Evolutionary conservation across 2,888 invertebrate genomes (phyloP), one percentile per base, ranked within the genome.

Genomic region (Pycnomerus fuliginosus): DNA sequence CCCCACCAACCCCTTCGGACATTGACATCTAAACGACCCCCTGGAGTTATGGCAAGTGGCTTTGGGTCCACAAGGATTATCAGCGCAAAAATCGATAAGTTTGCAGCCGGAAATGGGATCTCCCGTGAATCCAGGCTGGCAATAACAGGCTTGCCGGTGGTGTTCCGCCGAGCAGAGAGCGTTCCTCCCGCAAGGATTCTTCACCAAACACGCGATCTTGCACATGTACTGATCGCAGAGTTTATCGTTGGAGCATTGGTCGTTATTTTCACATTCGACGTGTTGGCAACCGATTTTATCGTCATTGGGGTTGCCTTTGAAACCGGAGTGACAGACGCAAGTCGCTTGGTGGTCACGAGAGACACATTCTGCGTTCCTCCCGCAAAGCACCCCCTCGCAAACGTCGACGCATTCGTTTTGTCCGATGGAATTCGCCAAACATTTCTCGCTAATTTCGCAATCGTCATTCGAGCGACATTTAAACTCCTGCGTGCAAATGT

Each of bases 111-210:
- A 74, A 5, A 78, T 72, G 1, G 91, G 84, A 68, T 91, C 84
- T 2, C 91, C 92, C 0, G 88, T 88, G 61, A 81, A 91, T 1
- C 92, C 92, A 7, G 92, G 91, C 71, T 90, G 90, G 66, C 93
- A 93, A 59, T 87, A 86, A 64, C 87, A 87, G 1, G 82, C 78
- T 67, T 87, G 87, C 49, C 78, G 78, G 62, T 93, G 92, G 60
- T 83, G 82, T 68, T 90, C 88, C 1, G 90, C 86, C 1, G 90
- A 86, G 65, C 93, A 93, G 24, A 92, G 75, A 0, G 92, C 85
- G 69, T 92, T 90, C 36, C 83, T 82, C 1, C 90, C 91, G 61
- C 93, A 93, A 10, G 86, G 84, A 68, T 90, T 89, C n/a, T 83
- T 77, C 2, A 84, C 81, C 12, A 91, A 75, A 65, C 93, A 93